Evolutionary conservation across 2,888 invertebrate genomes (phyloP).

Genomic region (Oscheius sp.): DNA sequence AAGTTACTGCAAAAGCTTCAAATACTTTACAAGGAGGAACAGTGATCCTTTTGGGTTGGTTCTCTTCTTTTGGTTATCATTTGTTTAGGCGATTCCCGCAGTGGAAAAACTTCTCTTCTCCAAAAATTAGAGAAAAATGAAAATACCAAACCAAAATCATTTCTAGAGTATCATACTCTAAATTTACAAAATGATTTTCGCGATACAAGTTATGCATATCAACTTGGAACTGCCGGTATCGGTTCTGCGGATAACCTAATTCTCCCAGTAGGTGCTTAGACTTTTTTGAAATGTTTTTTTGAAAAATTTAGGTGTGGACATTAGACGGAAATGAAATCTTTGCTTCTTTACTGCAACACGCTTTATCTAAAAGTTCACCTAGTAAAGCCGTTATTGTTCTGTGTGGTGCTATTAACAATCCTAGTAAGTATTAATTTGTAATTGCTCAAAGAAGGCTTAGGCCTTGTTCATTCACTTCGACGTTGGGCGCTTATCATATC

Average conservation of each 20-base stretch:
- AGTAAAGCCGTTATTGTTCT: conserved; percentile 56
- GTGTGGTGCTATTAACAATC: conserved; percentile 62
- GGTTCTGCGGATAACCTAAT: conserved; percentile 57
- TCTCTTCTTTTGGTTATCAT: neutral
- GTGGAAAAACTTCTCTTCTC: conserved; percentile 65
- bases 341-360: conserved; percentile 56
- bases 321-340: conserved; percentile 61
- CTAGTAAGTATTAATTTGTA: conserved; percentile 37
- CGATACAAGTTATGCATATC: conserved; percentile 66
- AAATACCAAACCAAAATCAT: conserved; percentile 43
- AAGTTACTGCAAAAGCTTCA: conserved; percentile 59
- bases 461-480: conserved; percentile 54
- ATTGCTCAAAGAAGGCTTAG: conserved; percentile 36
- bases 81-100: conserved; percentile 53
- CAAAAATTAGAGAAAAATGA: conserved; percentile 54
- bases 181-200: conserved; percentile 62
- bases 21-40: conserved; percentile 54
- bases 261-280: conserved; percentile 34
- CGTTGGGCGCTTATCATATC: conserved; percentile 61
- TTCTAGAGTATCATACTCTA: conserved; percentile 65
- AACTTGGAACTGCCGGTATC: conserved; percentile 61
- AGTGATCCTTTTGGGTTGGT: conserved; percentile 61
- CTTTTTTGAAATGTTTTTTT: neutral
- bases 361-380: conserved; percentile 55
- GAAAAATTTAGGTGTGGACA: conserved; percentile 49